These are phyloP conservation scores for Phenacoccus solenopsis DNA, from an alignment of 1,140 invertebrate species.

Conservation along the genomic window DNA sequence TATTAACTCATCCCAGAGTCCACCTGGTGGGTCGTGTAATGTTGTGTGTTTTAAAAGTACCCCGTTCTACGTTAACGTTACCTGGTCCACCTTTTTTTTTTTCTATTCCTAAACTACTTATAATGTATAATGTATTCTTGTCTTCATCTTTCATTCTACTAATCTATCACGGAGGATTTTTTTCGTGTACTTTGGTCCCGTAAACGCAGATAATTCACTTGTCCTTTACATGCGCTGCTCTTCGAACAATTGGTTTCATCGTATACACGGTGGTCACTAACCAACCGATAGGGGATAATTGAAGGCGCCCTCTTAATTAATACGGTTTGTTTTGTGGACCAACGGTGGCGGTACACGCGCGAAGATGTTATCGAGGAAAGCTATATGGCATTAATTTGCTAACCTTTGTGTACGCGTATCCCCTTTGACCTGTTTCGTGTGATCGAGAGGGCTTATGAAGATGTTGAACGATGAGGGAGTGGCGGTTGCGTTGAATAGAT, in stretches of 20 bases:
- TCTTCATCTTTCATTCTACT: conserved; percentile 13
- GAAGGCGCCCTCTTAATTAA: background rate
- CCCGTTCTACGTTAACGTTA: too few relatives aligned
- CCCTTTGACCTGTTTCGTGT: background rate
- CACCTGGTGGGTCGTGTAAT: conserved; percentile 6
- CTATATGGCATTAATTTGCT: background rate
- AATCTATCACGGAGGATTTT: background rate
- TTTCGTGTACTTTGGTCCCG: background rate
- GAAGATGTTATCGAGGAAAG: too few relatives aligned
- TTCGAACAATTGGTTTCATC: too few relatives aligned
- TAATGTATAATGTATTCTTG: conserved; percentile 16
- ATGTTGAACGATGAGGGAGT: too few relatives aligned
- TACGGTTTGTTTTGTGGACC: background rate
- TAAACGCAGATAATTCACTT: background rate
- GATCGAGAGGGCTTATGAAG: too few relatives aligned
- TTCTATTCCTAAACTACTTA: background rate
- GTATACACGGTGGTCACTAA: too few relatives aligned
- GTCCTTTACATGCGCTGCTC: background rate
- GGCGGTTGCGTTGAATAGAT: too few relatives aligned
- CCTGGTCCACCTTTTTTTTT: background rate
- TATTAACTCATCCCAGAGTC: conserved; percentile 10
- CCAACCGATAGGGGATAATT: background rate
- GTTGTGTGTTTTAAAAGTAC: conserved; percentile 5
- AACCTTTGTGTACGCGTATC: background rate
- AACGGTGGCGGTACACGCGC: too few relatives aligned